These are phyloP conservation scores for Psilopsiagon aurifrons DNA, from an alignment of 2,113 vertebrate species.

Conservation along the genomic window DNA sequence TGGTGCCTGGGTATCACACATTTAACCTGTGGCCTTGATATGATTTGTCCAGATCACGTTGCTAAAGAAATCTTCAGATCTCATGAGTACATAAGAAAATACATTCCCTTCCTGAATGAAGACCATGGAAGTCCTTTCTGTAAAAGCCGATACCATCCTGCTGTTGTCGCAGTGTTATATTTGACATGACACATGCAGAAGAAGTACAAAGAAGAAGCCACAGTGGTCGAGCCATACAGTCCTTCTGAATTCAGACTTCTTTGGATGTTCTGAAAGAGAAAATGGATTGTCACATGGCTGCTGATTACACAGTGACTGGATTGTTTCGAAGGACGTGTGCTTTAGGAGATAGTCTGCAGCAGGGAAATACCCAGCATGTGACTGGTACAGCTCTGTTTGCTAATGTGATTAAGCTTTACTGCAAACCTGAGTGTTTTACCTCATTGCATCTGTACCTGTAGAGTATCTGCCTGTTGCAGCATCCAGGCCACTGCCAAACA, in stretches of 20 bases:
- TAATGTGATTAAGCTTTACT: neutral
- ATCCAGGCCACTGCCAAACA: neutral
- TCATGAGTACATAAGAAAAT: neutral
- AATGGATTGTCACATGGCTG: constrained; percentile 36
- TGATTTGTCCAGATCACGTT: neutral
- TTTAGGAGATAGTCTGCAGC: constrained; percentile 30
- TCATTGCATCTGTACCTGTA: neutral
- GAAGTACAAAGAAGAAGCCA: neutral
- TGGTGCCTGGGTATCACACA: neutral
- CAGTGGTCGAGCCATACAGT: neutral
- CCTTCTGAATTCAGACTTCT: constrained; percentile 22
- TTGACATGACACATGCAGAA: neutral
- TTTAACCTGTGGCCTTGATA: neutral
- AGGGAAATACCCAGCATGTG: constrained; percentile 48
- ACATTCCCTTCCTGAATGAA: neutral
- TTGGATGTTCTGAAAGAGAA: constrained; percentile 29
- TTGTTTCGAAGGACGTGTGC: constrained; percentile 46
- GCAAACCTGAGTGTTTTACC: neutral
- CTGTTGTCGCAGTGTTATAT: neutral
- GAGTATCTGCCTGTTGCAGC: constrained; percentile 47
- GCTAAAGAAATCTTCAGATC: neutral
- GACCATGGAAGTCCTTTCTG: neutral
- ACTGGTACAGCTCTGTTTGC: constrained; percentile 9
- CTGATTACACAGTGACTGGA: constrained; percentile 7
- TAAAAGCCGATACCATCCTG: neutral